Conservation (phyloP, 2,797 vertebrate species). For the Carapus acus region DNA sequence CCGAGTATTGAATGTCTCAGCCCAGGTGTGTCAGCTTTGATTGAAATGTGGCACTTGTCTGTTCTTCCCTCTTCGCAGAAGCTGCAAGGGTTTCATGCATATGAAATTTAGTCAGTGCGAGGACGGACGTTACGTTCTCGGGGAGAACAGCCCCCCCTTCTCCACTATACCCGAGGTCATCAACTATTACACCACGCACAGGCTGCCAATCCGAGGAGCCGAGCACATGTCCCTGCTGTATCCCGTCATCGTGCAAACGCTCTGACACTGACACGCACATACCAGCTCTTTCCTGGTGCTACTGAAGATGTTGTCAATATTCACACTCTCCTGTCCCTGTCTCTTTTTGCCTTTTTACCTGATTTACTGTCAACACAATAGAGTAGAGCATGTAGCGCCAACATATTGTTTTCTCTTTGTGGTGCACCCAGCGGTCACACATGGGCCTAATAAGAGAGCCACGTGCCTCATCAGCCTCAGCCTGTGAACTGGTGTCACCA, state of each 20-base stretch:
- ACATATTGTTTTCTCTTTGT: constrained; percentile 5
- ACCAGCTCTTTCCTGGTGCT: constrained; percentile 46
- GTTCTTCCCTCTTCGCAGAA: constrained; percentile 61
- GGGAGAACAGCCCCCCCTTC: constrained; percentile 84
- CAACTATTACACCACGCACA: constrained; percentile 79
- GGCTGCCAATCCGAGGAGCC: constrained; percentile 80
- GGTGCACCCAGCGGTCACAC: constrained; percentile 33
- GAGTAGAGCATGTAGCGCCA: constrained; percentile 37
- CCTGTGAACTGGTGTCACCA: constrained; percentile 46
- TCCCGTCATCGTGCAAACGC: constrained; percentile 76
- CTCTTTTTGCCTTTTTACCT: constrained; percentile 25
- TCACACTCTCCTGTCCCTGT: constrained; percentile 8
- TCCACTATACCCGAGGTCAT: constrained; percentile 80
- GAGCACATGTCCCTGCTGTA: constrained; percentile 83
- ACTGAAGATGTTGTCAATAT: constrained; percentile 52
- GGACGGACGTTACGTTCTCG: constrained; percentile 75
- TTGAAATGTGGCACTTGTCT: too few relatives aligned
- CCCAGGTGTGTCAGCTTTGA: too few relatives aligned
- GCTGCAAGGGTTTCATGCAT: constrained; percentile 87
- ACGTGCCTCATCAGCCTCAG: constrained; percentile 33
- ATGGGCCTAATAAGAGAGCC: constrained; percentile 36
- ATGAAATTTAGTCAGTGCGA: constrained; percentile 79
- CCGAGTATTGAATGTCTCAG: too few relatives aligned
- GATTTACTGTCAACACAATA: constrained; percentile 27
- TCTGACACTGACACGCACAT: constrained; percentile 55